Evolutionary conservation across 2,113 vertebrate species (phyloP), one percentile per base, ranked within the genome.

Genomic region (Mirounga angustirostris): DNA sequence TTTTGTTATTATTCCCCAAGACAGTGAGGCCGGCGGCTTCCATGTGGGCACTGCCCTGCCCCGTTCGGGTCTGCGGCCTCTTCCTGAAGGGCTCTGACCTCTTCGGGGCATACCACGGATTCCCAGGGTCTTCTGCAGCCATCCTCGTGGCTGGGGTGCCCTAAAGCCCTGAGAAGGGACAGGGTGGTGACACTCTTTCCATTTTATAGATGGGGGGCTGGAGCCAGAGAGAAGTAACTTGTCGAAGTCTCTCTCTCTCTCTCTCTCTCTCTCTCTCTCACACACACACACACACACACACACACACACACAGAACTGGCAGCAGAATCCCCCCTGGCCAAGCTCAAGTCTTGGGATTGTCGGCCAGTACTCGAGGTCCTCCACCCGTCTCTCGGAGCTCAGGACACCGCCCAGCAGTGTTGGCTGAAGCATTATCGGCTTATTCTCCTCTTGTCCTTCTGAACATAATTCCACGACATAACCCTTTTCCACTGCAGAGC

Each of bases 381-480:
- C n/a, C 19, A 4, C 83, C 19, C 19, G 13, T 50, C 52, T 79
- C 28, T 80, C 61, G 21, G 63, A 95, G 91, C 24, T 76, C 73
- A 97, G 91, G 96, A 33, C 89, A 65, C 58, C 94, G 76, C 91
- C 94, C 93, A 96, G 89, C 98, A 95, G 90, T 94, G 26, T 54
- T 56, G 54, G 97, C 91, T 96, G 93, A 88, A 96, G 85, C 92
- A 52, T 63, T 69, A 96, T 67, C 65, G 85, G 89, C 97, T 98
- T 98, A 82, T 97, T 97, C 18, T 95, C 73, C 30, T 71, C 15
- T 24, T 4, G 46, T 50, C 19, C 1, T 56, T 76, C 56, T 40
- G 97, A 63, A 88, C 81, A 93, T 97, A 96, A 82, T 95, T 95
- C 71, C 98, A 97, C 94, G 91, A 97, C 88, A 73, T 33, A 3